Evolutionary conservation across 2,888 invertebrate genomes (phyloP), one percentile per base, ranked within the genome.

Genomic region (Eremobia ochroleuca): DNA sequence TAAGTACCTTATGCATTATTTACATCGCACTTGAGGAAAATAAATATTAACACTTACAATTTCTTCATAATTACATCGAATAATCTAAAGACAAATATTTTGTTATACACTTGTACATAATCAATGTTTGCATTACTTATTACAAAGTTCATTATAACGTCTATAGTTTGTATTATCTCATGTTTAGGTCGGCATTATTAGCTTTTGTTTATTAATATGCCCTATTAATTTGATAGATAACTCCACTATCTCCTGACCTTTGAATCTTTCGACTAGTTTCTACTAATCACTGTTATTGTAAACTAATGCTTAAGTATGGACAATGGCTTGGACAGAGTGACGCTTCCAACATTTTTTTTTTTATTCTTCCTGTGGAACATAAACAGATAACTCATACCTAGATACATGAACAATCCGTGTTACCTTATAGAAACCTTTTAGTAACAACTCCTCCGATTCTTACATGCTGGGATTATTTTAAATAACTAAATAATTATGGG

Each of bases 41-140:
- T 61, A 73, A 77, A 67, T 85, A 85, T 73, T 81, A 46, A 69
- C 49, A 21, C 37, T 46, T 15, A 55, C 11, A 65, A 84, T 74
- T 76, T 74, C 73, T 71, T 34, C 64, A 0, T 49, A 55, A 70
- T 72, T 68, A 82, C 85, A 67, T 52, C 21, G 28, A 77, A 62
- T 78, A 65, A 79, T 82, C 77, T 71, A n/a, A 65, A 67, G 37
- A 11, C 61, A 79, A 88, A 86, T 82, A 86, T 87, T 87, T 69
- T 78, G 68, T 46, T 76, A 9, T 43, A 77, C 87, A 88, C 88
- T 87, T 88, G 88, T 85, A 73, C 46, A 46, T 79, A 81, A 85
- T 81, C 77, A 82, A 61, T 76, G 76, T 79, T 79, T 74, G 71
- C 25, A 11, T 21, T 21, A 61, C 21, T 9, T 34, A 61, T 11